phyloP scores from a whole-genome alignment of 2,797 vertebrate genomes.

The Pangasius sanitwongsei region DNA sequence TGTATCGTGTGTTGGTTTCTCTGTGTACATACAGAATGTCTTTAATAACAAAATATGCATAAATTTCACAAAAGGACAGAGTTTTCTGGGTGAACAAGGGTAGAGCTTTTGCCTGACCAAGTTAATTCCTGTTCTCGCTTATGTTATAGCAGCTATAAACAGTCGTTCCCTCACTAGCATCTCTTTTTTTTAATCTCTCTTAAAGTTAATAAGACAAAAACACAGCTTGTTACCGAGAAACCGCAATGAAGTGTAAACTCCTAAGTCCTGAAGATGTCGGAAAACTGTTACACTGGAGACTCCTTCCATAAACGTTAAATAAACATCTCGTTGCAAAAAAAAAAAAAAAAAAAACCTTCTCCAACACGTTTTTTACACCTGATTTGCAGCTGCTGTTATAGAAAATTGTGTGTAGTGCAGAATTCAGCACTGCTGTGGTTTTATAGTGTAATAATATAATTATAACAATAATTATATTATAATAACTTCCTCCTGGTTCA shows the following conservation, averaged over 20 bases:
- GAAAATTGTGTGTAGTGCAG: background rate
- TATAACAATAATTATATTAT: background rate
- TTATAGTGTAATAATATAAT: background rate
- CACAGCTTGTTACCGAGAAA: background rate
- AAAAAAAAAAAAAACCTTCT: background rate
- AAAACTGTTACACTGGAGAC: background rate
- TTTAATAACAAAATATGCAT: background rate
- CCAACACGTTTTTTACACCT: too few relatives aligned
- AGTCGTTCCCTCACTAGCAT: background rate
- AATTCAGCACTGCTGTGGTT: background rate
- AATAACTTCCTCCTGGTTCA: background rate
- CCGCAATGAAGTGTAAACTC: background rate
- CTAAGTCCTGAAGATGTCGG: background rate
- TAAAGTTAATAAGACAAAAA: background rate
- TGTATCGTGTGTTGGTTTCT: background rate
- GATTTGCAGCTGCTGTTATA: background rate
- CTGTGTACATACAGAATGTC: background rate
- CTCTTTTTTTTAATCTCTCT: background rate
- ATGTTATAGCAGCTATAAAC: background rate
- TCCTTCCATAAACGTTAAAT: background rate
- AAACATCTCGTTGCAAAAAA: background rate
- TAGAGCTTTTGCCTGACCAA: background rate
- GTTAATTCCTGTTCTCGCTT: background rate
- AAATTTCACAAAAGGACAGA: background rate
- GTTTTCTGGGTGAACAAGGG: background rate